Evolutionary conservation across 2,113 vertebrate species (phyloP).

Genomic region (Microcebus tavaratra): DNA sequence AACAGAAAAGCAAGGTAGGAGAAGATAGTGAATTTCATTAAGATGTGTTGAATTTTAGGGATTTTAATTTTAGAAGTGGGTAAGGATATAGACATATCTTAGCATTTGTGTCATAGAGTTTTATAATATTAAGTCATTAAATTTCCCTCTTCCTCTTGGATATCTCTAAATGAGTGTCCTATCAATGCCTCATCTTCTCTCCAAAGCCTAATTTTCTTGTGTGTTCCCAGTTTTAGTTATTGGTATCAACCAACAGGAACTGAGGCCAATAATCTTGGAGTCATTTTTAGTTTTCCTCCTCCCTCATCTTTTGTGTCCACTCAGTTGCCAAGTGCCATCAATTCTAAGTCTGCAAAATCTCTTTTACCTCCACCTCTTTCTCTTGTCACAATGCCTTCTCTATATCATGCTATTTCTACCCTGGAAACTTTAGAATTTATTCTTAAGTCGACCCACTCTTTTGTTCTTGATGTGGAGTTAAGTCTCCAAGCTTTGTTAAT

Average conservation of each 20-base stretch:
- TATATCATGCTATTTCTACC: background rate
- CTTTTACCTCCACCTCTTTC: background rate
- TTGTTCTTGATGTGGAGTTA: conserved; percentile 4
- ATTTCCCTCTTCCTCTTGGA: background rate
- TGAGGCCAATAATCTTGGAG: background rate
- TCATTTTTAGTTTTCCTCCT: background rate
- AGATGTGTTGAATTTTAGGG: background rate
- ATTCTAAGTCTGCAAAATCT: background rate
- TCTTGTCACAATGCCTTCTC: background rate
- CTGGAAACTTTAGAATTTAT: background rate
- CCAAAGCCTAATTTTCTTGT: background rate
- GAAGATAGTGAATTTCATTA: background rate
- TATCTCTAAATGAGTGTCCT: background rate
- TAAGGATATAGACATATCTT: background rate
- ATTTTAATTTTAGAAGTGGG: background rate
- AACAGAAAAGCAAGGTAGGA: background rate
- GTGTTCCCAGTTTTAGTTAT: background rate
- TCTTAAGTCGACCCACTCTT: background rate
- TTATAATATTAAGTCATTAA: background rate
- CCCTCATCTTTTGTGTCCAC: background rate
- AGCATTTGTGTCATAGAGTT: background rate
- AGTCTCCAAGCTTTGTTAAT: background rate
- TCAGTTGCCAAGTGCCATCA: background rate
- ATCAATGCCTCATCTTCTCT: background rate
- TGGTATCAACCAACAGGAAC: background rate